phyloP scores from a whole-genome alignment of 2,888 invertebrate genomes.

The Anticlea derivata region DNA sequence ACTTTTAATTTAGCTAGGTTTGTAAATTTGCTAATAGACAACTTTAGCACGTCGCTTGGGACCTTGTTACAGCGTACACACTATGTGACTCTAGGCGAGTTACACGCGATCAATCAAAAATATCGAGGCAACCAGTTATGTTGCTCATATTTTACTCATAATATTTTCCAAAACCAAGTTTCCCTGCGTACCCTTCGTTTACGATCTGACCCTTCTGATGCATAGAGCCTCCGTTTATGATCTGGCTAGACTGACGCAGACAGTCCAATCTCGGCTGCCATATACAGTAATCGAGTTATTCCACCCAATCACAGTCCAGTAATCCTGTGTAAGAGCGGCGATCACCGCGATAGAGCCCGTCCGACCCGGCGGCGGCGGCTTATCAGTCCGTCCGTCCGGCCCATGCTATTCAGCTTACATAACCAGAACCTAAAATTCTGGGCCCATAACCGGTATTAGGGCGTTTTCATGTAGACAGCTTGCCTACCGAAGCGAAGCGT shows the following conservation, averaged over 20 bases:
- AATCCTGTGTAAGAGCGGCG: conserved; percentile 3
- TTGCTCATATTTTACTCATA: no score
- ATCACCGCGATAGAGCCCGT: conserved; percentile 5
- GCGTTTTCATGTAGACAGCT: not conserved
- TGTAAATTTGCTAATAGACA: no score
- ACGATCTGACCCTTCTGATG: not conserved
- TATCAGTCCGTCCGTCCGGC: not conserved
- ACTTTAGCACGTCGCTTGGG: no score
- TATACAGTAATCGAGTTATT: conserved; percentile 14
- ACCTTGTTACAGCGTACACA: no score
- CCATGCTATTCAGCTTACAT: not conserved
- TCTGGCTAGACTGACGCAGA: not conserved
- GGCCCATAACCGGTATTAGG: not conserved
- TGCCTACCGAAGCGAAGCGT: no score
- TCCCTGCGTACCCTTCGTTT: not conserved
- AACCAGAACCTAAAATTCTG: conserved; percentile 1
- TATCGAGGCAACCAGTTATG: no score
- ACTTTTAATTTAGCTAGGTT: no score
- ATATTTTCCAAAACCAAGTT: not conserved
- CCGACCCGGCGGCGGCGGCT: not conserved
- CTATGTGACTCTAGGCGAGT: no score
- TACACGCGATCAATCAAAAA: no score
- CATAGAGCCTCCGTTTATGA: not conserved
- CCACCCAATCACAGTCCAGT: conserved; percentile 9
- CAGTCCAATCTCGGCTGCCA: not conserved